phyloP scores from a whole-genome alignment of 2,113 vertebrate species.

The Anguilla rostrata region DNA sequence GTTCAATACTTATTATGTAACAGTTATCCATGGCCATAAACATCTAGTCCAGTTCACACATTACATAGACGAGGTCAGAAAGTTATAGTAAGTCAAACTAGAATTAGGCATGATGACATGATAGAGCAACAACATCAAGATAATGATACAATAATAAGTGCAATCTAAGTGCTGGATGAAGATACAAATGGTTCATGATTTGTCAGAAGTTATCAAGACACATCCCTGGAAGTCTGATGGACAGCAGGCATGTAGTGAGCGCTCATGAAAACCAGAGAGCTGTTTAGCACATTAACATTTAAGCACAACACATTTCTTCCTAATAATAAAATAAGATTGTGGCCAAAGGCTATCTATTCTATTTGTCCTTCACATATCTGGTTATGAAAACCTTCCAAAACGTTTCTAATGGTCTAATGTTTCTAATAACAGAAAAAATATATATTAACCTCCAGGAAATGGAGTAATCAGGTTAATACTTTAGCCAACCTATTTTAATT shows the following conservation, averaged over 20 bases:
- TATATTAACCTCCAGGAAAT: conserved; percentile 53
- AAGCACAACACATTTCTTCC: conserved; percentile 28
- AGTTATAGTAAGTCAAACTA: too few relatives aligned
- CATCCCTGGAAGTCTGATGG: too few relatives aligned
- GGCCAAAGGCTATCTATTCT: conserved; percentile 49
- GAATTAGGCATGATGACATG: too few relatives aligned
- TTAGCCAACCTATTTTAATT: conserved; percentile 78
- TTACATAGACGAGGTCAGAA: too few relatives aligned
- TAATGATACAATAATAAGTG: too few relatives aligned
- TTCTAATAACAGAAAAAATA: conserved; percentile 66
- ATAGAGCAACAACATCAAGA: too few relatives aligned
- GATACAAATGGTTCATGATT: too few relatives aligned
- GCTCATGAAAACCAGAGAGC: background rate
- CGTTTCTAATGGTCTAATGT: conserved; percentile 55
- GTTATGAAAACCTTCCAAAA: conserved; percentile 48
- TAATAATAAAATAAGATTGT: conserved; percentile 44
- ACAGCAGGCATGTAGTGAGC: background rate
- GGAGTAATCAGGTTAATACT: conserved; percentile 77
- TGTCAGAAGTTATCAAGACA: too few relatives aligned
- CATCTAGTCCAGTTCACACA: too few relatives aligned
- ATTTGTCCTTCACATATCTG: conserved; percentile 45
- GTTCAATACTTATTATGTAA: too few relatives aligned
- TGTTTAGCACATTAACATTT: conserved; percentile 15
- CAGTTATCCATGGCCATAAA: too few relatives aligned
- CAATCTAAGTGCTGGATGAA: too few relatives aligned